These are phyloP conservation scores for Mergus octosetaceus DNA, from an alignment of 2,797 vertebrate species.

Conservation along the genomic window DNA sequence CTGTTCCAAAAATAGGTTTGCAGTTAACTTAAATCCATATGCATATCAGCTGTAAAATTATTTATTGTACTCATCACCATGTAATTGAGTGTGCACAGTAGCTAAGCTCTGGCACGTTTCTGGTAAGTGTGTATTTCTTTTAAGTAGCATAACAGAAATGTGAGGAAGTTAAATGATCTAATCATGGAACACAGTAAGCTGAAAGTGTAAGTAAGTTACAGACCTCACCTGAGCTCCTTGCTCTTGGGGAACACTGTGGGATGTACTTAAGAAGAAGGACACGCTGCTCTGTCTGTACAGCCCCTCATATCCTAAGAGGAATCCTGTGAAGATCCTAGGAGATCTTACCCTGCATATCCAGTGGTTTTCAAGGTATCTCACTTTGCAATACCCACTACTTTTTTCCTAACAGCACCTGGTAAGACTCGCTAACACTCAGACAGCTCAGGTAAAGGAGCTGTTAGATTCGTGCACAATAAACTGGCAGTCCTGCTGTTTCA, in stretches of 20 bases:
- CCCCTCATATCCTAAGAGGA: background rate
- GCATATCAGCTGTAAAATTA: background rate
- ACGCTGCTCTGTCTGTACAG: background rate
- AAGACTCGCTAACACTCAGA: background rate
- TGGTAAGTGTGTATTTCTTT: background rate
- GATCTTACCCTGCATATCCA: background rate
- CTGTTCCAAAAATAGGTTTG: background rate
- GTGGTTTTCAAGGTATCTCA: background rate
- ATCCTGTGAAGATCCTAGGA: background rate
- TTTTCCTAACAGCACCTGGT: background rate
- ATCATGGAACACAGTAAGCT: background rate
- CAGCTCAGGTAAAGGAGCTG: background rate
- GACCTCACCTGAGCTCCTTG: background rate
- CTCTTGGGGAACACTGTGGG: background rate
- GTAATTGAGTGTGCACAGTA: background rate
- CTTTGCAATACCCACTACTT: background rate
- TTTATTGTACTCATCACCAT: background rate
- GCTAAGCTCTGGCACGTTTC: background rate
- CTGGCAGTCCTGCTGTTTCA: background rate
- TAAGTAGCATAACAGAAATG: conserved; percentile 1
- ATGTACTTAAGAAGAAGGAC: background rate
- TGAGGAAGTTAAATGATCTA: background rate
- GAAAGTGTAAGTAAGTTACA: background rate
- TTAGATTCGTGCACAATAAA: fast-evolving
- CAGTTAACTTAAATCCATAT: background rate